phyloP scores from a whole-genome alignment of 1,140 invertebrate genomes.

The Zaprionus gabonicus region DNA sequence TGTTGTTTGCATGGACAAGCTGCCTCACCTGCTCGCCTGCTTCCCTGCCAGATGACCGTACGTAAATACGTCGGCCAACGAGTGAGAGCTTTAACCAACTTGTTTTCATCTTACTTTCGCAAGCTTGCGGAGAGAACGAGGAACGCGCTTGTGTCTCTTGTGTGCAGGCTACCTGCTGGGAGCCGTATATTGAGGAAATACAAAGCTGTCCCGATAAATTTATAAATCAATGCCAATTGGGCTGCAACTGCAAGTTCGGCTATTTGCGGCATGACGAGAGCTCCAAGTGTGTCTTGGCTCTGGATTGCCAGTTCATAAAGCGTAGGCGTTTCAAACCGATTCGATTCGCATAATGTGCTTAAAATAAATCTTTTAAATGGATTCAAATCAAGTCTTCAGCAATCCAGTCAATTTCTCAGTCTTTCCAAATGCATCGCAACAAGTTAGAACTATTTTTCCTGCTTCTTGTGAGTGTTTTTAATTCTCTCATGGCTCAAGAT shows the following conservation, averaged over 20 bases:
- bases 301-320: conserved; percentile 6
- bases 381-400: not conserved
- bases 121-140: conserved; percentile 64
- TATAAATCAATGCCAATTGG: conserved; percentile 26
- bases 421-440: conserved; percentile 18
- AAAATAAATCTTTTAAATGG: not conserved
- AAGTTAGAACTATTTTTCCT: conserved; percentile 3
- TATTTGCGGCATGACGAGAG: conserved; percentile 46
- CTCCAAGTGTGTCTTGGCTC: conserved; percentile 30
- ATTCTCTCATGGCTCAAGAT: conserved; percentile 3
- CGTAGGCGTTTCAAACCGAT: conserved; percentile 7
- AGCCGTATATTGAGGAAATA: conserved; percentile 6
- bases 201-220: not conserved
- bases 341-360: not conserved
- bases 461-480: conserved; percentile 22
- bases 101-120: conserved; percentile 1
- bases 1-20: conserved; percentile 38
- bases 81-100: not conserved
- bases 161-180: conserved; percentile 36
- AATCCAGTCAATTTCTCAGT: not conserved
- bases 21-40: conserved; percentile 4
- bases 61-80: conserved; percentile 14
- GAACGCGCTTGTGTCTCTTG: conserved; percentile 45
- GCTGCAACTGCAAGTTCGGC: conserved; percentile 56
- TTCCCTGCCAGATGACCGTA: conserved; percentile 26